These are phyloP conservation scores for Pseudonaja textilis DNA, from an alignment of 2,113 vertebrate genomes.

Conservation along the genomic window DNA sequence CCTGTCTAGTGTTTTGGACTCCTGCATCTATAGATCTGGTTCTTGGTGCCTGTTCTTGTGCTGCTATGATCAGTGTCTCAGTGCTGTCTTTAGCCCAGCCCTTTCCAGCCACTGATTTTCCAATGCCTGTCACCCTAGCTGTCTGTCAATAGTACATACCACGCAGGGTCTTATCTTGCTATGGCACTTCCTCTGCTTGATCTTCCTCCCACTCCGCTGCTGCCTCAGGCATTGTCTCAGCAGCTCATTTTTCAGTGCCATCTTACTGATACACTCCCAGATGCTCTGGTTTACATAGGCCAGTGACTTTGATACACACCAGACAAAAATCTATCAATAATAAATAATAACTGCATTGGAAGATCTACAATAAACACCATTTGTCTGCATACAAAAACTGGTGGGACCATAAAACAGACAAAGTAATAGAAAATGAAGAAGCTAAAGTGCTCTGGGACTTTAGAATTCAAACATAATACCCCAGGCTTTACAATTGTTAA, in stretches of 20 bases:
- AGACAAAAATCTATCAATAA: background rate
- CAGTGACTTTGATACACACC: background rate
- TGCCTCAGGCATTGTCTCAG: background rate
- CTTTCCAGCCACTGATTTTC: background rate
- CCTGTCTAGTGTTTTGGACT: background rate
- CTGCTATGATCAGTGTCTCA: background rate
- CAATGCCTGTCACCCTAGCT: background rate
- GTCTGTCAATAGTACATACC: background rate
- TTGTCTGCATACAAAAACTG: background rate
- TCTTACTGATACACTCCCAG: background rate
- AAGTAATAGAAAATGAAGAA: background rate
- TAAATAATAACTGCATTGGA: background rate
- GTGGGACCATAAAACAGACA: background rate
- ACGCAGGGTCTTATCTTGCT: background rate
- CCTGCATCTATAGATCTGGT: background rate
- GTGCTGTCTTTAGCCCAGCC: background rate
- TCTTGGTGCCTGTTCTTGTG: background rate
- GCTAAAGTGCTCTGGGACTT: background rate
- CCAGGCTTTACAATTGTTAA: background rate
- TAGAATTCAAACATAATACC: background rate
- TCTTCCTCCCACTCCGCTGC: background rate
- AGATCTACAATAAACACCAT: background rate
- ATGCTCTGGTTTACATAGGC: background rate
- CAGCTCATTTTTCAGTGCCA: background rate
- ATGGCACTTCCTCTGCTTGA: background rate